Conservation (phyloP, 2,888 invertebrate species). For the Troides oblongomaculatus region DNA sequence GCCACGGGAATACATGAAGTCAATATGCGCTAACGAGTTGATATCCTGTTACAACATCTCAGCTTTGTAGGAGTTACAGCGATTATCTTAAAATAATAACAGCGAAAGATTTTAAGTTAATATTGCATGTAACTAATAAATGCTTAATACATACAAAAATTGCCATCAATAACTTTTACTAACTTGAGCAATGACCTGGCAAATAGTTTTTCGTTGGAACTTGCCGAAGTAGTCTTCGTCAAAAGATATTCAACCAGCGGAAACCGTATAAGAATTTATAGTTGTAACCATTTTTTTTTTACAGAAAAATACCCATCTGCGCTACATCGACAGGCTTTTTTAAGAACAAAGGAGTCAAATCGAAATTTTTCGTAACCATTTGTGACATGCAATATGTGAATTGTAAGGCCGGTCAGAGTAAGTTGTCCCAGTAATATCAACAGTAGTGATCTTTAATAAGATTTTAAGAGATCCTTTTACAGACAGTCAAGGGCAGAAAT, state of each 20-base stretch:
- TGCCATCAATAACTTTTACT: too few relatives aligned
- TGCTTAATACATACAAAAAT: too few relatives aligned
- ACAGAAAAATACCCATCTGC: constrained; percentile 40
- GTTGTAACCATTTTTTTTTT: constrained; percentile 14
- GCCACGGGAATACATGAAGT: constrained; percentile 1
- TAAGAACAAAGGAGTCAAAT: neutral
- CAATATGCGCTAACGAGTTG: neutral
- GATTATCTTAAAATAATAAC: neutral
- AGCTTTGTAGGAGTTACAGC: neutral
- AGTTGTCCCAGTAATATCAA: constrained; percentile 9
- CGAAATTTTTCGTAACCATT: constrained; percentile 36
- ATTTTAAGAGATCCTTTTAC: neutral
- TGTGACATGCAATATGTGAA: constrained; percentile 52
- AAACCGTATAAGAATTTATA: too few relatives aligned
- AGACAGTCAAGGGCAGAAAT: too few relatives aligned
- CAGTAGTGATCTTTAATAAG: neutral
- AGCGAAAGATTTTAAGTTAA: too few relatives aligned
- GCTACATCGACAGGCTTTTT: constrained; percentile 26
- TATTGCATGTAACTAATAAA: too few relatives aligned
- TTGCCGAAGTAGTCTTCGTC: too few relatives aligned
- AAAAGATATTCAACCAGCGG: too few relatives aligned
- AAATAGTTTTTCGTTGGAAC: too few relatives aligned
- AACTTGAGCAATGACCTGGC: too few relatives aligned
- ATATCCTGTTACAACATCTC: neutral
- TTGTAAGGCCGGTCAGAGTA: constrained; percentile 42